A percentile compares a stretch with the other conserved stretches of the same genome.
Conservation (phyloP, 2,113 vertebrate species). For the Tricholaema leucomelas region DNA sequence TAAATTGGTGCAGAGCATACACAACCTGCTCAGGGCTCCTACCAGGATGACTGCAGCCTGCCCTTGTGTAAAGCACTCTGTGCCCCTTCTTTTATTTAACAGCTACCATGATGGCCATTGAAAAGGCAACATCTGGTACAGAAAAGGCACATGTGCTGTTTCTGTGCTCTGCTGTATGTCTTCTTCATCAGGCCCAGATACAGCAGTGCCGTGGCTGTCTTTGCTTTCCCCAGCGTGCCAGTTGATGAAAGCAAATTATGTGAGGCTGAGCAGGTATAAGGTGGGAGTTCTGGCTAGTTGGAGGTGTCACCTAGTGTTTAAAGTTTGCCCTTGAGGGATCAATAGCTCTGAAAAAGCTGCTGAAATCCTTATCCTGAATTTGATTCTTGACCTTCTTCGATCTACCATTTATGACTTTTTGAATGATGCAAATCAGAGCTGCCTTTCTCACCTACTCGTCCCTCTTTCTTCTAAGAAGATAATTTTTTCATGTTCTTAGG, state of each 20-base stretch:
- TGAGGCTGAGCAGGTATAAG: neutral
- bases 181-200: neutral
- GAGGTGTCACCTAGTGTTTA: neutral
- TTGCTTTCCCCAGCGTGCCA: neutral
- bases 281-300: conserved; percentile 2
- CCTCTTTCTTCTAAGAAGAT: neutral
- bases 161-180: neutral
- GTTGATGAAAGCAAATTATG: neutral
- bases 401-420: neutral
- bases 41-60: neutral
- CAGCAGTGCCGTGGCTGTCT: neutral
- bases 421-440: conserved; percentile 15
- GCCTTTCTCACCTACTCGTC: conserved; percentile 20
- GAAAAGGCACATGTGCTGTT: neutral
- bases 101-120: neutral
- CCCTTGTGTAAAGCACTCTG: neutral
- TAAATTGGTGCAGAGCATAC: neutral
- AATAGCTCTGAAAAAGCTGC: conserved; percentile 16
- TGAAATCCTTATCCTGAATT: conserved; percentile 31
- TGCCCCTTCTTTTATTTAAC: neutral
- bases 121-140: neutral
- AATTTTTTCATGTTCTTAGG: neutral
- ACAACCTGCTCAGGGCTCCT: neutral
- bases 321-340: conserved; percentile 34
- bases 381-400: conserved; percentile 32